Base-by-base conservation (phyloP, 1,140 invertebrate genomes). In the Chrysomallon squamiferum region DNA sequence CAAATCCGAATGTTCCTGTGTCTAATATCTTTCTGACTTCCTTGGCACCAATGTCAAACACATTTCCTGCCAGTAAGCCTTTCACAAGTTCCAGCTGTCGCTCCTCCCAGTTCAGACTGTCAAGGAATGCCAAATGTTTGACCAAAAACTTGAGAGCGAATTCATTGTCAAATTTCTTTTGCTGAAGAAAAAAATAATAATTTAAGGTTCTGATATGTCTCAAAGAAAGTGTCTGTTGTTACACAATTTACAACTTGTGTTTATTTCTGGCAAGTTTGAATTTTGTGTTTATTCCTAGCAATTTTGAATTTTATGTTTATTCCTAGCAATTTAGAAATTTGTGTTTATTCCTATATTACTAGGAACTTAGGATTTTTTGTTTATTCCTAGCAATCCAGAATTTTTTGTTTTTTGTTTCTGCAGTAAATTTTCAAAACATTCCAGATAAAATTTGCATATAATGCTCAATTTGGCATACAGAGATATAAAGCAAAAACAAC, bases 41-140 rank as follows among this genome's bases (percentile, higher is more conserved):
- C 80, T 92, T 91, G 1, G 95, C 94, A 41, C 95, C 95, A 95
- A 95, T 98, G 85, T 98, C 96, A 87, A 98, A 98, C 85, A 98
- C 95, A 87, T 98, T 98, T 27, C 93, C 93, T 76, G 89, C 89
- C 41, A 93, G 77, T 47, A 93, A 80, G 18, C 90, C 90, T 45
- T 86, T 79, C 35, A 89, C 86, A 18, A 92, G 75, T 59, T 87
- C 86, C 67, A 88, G 83, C 68, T 89, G 87, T 67, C 88, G 86
- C 54, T 88, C 86, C n/a, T 82, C 71, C 58, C 86, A 85, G 38
- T 84, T 73, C 59, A 91, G 76, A 20, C 22, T 41, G 76, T 92
- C 90, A 5, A 92, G 68, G 33, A 80, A 68, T 22, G 78, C 68
- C 54, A 93, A 73, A 62, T 89, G 84, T 7, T 81, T 69, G 60